These are phyloP conservation scores for Acleris cristana DNA, from an alignment of 2,888 invertebrate genomes.

Conservation along the genomic window DNA sequence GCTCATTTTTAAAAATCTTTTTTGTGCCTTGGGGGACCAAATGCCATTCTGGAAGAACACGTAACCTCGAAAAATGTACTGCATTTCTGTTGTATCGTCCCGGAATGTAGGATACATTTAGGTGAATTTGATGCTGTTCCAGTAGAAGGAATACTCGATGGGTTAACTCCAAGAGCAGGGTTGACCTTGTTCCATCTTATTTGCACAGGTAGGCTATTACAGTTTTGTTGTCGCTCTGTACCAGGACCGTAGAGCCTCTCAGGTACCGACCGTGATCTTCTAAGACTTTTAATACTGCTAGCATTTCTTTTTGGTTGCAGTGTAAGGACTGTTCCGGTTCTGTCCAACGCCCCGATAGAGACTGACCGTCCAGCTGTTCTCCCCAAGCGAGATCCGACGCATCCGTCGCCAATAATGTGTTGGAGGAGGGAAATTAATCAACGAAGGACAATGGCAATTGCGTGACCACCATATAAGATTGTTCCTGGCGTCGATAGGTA, in stretches of 20 bases:
- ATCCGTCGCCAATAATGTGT: slow-evolving; percentile 1
- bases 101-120: slow-evolving; percentile 12
- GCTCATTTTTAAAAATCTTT: slow-evolving; percentile 41
- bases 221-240: slow-evolving; percentile 15
- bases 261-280: neutral
- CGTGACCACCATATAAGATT: neutral
- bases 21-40: slow-evolving; percentile 5
- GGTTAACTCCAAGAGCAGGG: neutral
- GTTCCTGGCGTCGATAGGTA: neutral
- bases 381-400: slow-evolving; percentile 11
- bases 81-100: slow-evolving; percentile 26
- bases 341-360: slow-evolving; percentile 3
- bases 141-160: neutral
- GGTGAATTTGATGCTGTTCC: slow-evolving; percentile 28
- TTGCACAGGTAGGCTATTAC: slow-evolving; percentile 1
- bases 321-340: neutral
- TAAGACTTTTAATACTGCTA: neutral
- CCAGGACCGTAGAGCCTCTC: neutral
- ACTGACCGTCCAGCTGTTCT: neutral
- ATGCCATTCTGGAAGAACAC: slow-evolving; percentile 15
- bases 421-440: neutral
- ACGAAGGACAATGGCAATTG: neutral
- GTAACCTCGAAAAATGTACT: slow-evolving; percentile 20
- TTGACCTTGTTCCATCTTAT: slow-evolving; percentile 5
- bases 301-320: slow-evolving; percentile 11